These are phyloP conservation scores for Tetragonula clypearis DNA, from an alignment of 1,140 invertebrate species.

Conservation along the genomic window DNA sequence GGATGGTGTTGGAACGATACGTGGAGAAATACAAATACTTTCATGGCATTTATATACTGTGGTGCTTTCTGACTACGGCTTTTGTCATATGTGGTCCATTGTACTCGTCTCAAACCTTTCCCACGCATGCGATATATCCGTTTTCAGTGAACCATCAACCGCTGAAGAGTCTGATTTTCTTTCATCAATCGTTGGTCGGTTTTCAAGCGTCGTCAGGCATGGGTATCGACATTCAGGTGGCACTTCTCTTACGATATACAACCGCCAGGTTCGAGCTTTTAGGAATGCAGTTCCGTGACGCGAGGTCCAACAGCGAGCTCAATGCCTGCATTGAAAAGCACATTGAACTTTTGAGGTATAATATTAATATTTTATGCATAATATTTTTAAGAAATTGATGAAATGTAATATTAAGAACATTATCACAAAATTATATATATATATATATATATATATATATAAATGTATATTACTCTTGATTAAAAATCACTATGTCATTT, in stretches of 20 bases:
- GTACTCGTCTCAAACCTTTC: constrained; percentile 54
- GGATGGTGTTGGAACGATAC: constrained; percentile 37
- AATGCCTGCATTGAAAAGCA: constrained; percentile 66
- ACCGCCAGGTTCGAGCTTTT: constrained; percentile 49
- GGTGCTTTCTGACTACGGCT: constrained; percentile 41
- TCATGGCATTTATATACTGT: constrained; percentile 33
- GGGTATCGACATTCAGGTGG: constrained; percentile 66
- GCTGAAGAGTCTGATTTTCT: constrained; percentile 62
- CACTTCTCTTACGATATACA: constrained; percentile 67
- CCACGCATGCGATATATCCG: constrained; percentile 71
- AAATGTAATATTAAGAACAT: too few relatives aligned
- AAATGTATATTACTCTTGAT: too few relatives aligned
- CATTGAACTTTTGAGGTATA: constrained; percentile 64
- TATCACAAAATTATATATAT: too few relatives aligned
- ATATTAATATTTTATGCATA: background rate
- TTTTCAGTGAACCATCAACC: constrained; percentile 63
- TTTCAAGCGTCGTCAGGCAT: constrained; percentile 65
- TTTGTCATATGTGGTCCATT: constrained; percentile 60
- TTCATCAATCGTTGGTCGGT: constrained; percentile 69
- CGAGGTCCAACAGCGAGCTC: constrained; percentile 51
- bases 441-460: too few relatives aligned
- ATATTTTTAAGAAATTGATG: background rate
- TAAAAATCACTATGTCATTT: too few relatives aligned
- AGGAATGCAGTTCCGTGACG: constrained; percentile 39
- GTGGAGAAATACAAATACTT: constrained; percentile 43